phyloP scores from a whole-genome alignment of 2,888 invertebrate genomes.

The Anarsia innoxiella region DNA sequence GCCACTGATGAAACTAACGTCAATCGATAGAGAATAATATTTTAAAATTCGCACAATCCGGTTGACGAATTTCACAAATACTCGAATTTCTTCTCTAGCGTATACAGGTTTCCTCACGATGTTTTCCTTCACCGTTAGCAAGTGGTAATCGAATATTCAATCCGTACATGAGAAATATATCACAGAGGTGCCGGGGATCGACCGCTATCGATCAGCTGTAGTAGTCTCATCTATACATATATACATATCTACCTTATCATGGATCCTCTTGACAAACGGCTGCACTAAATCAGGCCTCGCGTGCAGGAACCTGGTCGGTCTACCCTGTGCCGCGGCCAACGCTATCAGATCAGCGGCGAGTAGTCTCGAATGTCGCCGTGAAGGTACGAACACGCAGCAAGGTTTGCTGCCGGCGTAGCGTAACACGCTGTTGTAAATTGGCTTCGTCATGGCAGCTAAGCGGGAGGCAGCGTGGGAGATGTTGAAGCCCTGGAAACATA shows the following conservation, averaged over 20 bases:
- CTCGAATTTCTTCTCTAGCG: too few relatives aligned
- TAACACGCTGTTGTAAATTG: constrained; percentile 94
- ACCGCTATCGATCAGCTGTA: too few relatives aligned
- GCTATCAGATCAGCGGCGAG: constrained; percentile 97
- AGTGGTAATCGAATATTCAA: too few relatives aligned
- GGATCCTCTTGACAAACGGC: constrained; percentile 90
- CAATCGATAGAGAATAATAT: too few relatives aligned
- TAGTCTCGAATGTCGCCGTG: constrained; percentile 91
- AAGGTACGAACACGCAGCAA: constrained; percentile 93
- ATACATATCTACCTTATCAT: constrained; percentile 82
- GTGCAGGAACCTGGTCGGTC: constrained; percentile 91
- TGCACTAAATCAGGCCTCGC: constrained; percentile 90
- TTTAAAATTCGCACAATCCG: too few relatives aligned
- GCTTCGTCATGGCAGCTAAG: constrained; percentile 98
- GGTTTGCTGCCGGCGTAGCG: constrained; percentile 90
- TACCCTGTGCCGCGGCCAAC: constrained; percentile 91
- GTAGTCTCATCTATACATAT: too few relatives aligned
- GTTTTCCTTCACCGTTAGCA: too few relatives aligned
- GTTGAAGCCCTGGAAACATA: constrained; percentile 95
- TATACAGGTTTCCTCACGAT: too few relatives aligned
- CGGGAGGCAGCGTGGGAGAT: constrained; percentile 98
- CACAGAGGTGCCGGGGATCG: too few relatives aligned
- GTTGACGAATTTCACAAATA: too few relatives aligned
- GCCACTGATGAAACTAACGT: too few relatives aligned
- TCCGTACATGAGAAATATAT: too few relatives aligned